These are phyloP conservation scores for Oegoconia quadripuncta DNA, from an alignment of 2,888 invertebrate genomes.

Conservation along the genomic window DNA sequence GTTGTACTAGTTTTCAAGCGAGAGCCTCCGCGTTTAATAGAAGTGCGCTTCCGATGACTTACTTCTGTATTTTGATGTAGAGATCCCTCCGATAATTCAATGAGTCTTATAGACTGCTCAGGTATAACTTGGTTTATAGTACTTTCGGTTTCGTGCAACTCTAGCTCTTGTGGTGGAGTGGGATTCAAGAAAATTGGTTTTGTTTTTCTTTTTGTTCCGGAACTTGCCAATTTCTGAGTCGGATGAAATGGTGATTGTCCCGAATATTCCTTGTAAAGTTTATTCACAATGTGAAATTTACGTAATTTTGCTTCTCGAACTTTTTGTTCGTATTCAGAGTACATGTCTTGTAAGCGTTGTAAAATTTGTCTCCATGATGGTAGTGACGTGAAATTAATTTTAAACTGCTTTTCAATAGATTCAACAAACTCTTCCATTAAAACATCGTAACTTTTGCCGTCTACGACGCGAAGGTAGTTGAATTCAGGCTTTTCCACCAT, in stretches of 20 bases:
- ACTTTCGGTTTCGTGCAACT: no score
- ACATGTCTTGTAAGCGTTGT: conserved; percentile 36
- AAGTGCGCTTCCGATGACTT: no score
- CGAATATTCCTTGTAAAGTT: conserved; percentile 41
- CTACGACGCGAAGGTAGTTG: conserved; percentile 52
- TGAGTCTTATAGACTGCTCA: conserved; percentile 17
- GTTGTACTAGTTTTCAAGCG: no score
- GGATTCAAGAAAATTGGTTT: no score
- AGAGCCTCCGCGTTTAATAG: no score
- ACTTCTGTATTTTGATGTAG: no score
- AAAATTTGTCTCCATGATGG: conserved; percentile 53
- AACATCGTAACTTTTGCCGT: conserved; percentile 29
- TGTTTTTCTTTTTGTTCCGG: conserved; percentile 23
- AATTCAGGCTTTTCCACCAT: no score
- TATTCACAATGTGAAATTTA: conserved; percentile 48
- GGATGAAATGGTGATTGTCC: conserved; percentile 56
- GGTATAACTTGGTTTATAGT: no score
- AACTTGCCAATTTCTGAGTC: conserved; percentile 46
- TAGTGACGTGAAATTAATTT: conserved; percentile 46
- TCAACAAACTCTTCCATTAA: conserved; percentile 47
- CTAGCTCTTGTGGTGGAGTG: no score
- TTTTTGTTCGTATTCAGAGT: conserved; percentile 40
- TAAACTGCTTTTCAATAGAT: conserved; percentile 41
- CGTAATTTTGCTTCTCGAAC: conserved; percentile 42
- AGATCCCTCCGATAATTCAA: no score